Evolutionary conservation across 2,888 invertebrate genomes (phyloP).

Genomic region (Sinotaia quadrata): DNA sequence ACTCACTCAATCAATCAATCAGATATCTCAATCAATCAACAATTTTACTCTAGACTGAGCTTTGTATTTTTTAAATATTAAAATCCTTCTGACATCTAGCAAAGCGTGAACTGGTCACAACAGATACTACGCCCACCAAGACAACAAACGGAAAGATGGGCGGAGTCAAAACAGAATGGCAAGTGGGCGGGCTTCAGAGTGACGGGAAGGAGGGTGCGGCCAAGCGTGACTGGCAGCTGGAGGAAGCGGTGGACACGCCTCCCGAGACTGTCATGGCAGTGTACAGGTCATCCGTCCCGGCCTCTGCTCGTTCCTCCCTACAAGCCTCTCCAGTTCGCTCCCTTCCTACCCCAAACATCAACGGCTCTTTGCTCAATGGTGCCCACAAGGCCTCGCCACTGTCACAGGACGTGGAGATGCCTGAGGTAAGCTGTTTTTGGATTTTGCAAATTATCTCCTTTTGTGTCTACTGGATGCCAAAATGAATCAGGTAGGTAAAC

Average conservation of each 20-base stretch:
- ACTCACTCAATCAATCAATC: too few species aligned
- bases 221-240: constrained; percentile 25
- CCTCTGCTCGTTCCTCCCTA: constrained; percentile 22
- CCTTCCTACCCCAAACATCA: neutral
- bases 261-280: constrained; percentile 24
- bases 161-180: constrained; percentile 1
- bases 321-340: neutral
- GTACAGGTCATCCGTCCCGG: constrained; percentile 23
- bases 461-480: too few species aligned
- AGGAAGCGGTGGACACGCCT: constrained; percentile 24
- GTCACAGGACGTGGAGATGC: too few species aligned
- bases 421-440: neutral
- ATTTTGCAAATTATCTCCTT: too few species aligned
- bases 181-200: neutral
- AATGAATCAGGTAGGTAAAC: too few species aligned
- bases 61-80: too few species aligned
- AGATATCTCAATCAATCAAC: too few species aligned
- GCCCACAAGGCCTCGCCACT: neutral
- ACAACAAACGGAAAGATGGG: constrained; percentile 27
- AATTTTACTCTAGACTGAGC: too few species aligned
- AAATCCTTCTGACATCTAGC: too few species aligned
- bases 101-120: too few species aligned
- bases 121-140: constrained; percentile 1
- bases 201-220: neutral
- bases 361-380: constrained; percentile 22